Percentiles rank a stretch among this genome's conserved stretches.
Conservation (phyloP, 1,140 invertebrate genomes). For the Zaprionus capensis region DNA sequence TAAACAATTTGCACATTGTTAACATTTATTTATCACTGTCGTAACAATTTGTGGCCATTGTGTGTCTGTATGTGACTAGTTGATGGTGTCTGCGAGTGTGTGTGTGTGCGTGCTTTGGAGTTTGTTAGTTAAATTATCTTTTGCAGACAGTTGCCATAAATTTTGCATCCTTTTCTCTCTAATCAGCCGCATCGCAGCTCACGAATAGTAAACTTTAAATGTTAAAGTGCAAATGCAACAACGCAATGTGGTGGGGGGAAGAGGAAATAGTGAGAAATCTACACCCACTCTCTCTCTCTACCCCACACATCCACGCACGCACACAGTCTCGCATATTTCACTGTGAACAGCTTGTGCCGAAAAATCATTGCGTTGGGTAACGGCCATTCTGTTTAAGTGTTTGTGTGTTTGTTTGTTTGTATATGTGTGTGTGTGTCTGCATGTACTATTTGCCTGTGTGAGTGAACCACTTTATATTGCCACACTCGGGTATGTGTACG, state of each 20-base stretch:
- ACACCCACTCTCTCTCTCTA: not conserved
- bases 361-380: slow-evolving; percentile 55
- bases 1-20: slow-evolving; percentile 57
- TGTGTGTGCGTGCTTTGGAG: slow-evolving; percentile 22
- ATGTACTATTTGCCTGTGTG: slow-evolving; percentile 9
- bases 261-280: slow-evolving; percentile 2
- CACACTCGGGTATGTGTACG: not conserved
- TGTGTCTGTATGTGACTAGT: slow-evolving; percentile 17
- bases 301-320: not conserved
- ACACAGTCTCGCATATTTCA: slow-evolving; percentile 38
- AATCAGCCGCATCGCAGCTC: slow-evolving; percentile 37
- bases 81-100: slow-evolving; percentile 5
- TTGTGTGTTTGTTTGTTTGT: not conserved
- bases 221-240: slow-evolving; percentile 39
- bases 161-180: slow-evolving; percentile 39
- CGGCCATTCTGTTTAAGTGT: slow-evolving; percentile 21
- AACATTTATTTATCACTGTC: slow-evolving; percentile 59
- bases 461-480: slow-evolving; percentile 18
- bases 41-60: slow-evolving; percentile 47
- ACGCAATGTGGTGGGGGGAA: not conserved
- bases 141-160: slow-evolving; percentile 46
- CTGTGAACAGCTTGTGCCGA: slow-evolving; percentile 51
- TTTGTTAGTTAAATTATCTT: slow-evolving; percentile 51
- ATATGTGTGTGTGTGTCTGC: not conserved
- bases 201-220: slow-evolving; percentile 30